These are phyloP conservation scores for Gnatocerus cornutus DNA, from an alignment of 2,888 invertebrate species.

Conservation along the genomic window DNA sequence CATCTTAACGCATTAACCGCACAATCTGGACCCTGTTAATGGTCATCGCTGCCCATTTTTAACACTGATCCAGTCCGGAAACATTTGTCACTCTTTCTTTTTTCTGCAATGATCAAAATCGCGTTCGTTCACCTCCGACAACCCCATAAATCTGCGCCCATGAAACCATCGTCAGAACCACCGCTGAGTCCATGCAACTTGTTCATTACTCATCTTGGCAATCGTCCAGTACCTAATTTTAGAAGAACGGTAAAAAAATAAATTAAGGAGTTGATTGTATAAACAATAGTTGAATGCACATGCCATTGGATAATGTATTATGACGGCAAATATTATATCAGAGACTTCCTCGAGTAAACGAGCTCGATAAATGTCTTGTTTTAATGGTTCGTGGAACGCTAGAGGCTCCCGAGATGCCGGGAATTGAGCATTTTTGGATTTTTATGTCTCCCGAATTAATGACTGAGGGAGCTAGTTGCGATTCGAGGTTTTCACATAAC, in stretches of 20 bases:
- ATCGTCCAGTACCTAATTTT: constrained; percentile 30
- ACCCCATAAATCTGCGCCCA: constrained; percentile 32
- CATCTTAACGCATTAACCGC: constrained; percentile 28
- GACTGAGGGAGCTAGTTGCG: not conserved
- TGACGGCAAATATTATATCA: constrained; percentile 37
- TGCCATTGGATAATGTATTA: constrained; percentile 19
- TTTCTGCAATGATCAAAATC: constrained; percentile 6
- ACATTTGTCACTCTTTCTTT: not conserved
- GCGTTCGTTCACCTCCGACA: constrained; percentile 33
- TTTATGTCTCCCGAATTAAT: not conserved
- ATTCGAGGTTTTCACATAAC: not conserved
- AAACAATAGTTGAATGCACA: constrained; percentile 38
- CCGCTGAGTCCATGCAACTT: constrained; percentile 16
- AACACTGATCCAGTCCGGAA: not conserved
- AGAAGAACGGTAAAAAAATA: constrained; percentile 32
- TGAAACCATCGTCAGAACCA: constrained; percentile 11
- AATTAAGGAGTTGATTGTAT: constrained; percentile 31
- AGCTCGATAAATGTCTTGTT: constrained; percentile 7
- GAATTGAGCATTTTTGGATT: not conserved
- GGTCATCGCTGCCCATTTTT: not conserved
- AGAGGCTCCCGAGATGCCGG: constrained; percentile 3
- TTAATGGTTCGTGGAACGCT: not conserved
- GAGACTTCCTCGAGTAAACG: constrained; percentile 29
- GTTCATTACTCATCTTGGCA: constrained; percentile 23
- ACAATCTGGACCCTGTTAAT: constrained; percentile 9